Conservation (phyloP, 2,113 vertebrate genomes). For the Myrmecobius fasciatus region DNA sequence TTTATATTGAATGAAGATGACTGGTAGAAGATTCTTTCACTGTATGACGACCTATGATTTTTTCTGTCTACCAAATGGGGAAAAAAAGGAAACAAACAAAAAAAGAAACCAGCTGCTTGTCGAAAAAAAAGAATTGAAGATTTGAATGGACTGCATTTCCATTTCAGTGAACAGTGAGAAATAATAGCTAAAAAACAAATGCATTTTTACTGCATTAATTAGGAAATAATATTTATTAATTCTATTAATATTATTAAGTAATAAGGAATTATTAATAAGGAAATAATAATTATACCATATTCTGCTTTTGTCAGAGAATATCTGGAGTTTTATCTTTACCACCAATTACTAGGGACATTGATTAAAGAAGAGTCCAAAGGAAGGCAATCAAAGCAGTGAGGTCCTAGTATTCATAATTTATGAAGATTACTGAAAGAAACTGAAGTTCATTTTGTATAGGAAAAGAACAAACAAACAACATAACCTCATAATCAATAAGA, state of each 20-base stretch:
- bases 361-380: background rate
- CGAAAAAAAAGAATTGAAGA: too few species aligned
- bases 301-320: background rate
- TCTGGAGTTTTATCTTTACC: background rate
- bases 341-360: background rate
- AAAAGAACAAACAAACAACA: background rate
- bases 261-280: background rate
- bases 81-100: too few species aligned
- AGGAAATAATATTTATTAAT: background rate
- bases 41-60: too few species aligned
- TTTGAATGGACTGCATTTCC: too few species aligned
- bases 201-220: background rate
- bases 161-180: too few species aligned
- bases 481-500: background rate
- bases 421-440: background rate
- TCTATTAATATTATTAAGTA: too few species aligned
- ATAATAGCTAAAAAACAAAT: background rate
- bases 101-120: too few species aligned
- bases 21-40: too few species aligned
- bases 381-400: too few species aligned
- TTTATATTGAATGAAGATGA: too few species aligned
- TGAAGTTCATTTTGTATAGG: background rate
- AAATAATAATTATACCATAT: background rate
- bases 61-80: too few species aligned
- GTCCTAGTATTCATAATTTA: background rate